phyloP scores from a whole-genome alignment of 2,888 invertebrate genomes.

The Ditula angustiorana region DNA sequence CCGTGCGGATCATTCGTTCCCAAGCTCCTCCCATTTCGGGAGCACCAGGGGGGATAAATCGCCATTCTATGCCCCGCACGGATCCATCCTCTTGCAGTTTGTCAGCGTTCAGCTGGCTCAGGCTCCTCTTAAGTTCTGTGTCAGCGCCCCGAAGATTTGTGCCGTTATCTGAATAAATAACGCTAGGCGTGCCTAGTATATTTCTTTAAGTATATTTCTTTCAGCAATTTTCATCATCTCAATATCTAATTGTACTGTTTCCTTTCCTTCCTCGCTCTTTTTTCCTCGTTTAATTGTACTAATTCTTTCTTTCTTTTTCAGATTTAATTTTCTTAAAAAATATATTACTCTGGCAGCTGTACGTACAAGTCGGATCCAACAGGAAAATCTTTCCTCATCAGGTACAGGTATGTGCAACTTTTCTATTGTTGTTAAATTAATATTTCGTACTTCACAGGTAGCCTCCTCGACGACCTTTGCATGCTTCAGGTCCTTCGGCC shows the following conservation, averaged over 20 bases:
- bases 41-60: constrained; percentile 40
- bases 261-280: too few relatives aligned
- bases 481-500: constrained; percentile 32
- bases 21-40: constrained; percentile 42
- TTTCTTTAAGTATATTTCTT: too few relatives aligned
- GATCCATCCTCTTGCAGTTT: constrained; percentile 10
- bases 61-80: constrained; percentile 39
- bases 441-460: constrained; percentile 18
- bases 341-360: constrained; percentile 38
- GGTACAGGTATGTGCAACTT: constrained; percentile 31
- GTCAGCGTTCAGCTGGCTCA: neutral
- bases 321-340: constrained; percentile 38
- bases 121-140: constrained; percentile 7
- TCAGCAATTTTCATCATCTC: too few relatives aligned
- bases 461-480: constrained; percentile 1
- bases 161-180: constrained; percentile 30
- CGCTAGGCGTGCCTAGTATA: constrained; percentile 14
- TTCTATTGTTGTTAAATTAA: constrained; percentile 2
- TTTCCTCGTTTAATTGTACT: too few relatives aligned
- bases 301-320: neutral
- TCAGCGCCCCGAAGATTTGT: constrained; percentile 31
- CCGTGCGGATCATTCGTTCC: constrained; percentile 40
- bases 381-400: constrained; percentile 37
- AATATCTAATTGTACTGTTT: constrained; percentile 14
- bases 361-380: constrained; percentile 34